These are phyloP conservation scores for Speoplatyrhinus poulsoni DNA, from an alignment of 2,113 vertebrate genomes.

Conservation along the genomic window DNA sequence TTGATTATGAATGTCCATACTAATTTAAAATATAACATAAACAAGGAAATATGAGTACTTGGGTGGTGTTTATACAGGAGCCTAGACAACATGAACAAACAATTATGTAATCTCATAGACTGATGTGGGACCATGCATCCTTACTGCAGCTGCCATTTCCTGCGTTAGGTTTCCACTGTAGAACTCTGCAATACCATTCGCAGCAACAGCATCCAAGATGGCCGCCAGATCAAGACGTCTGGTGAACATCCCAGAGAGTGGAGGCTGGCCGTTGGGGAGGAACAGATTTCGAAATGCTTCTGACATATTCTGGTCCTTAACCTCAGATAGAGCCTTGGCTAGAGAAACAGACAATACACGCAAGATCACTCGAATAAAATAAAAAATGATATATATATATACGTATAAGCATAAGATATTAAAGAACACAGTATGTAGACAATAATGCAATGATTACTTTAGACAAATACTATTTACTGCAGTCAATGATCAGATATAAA, in stretches of 20 bases:
- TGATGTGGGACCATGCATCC: constrained; percentile 22
- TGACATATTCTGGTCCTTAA: constrained; percentile 81
- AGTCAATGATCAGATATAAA: constrained; percentile 1
- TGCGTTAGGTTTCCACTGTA: constrained; percentile 88
- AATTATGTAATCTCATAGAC: too few species aligned
- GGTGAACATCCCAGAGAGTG: constrained; percentile 80
- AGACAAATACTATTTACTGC: not conserved
- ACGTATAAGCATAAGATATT: not conserved
- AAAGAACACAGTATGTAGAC: not conserved
- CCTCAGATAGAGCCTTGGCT: constrained; percentile 85
- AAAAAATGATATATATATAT: not conserved
- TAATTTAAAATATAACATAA: too few species aligned
- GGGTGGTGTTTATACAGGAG: too few species aligned
- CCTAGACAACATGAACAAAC: too few species aligned
- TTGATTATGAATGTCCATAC: not conserved
- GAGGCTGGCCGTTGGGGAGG: constrained; percentile 77
- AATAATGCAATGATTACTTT: not conserved
- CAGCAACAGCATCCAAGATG: constrained; percentile 82
- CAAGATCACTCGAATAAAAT: not conserved
- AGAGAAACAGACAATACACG: constrained; percentile 6
- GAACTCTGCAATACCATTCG: constrained; percentile 83
- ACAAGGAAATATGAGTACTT: too few species aligned
- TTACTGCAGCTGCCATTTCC: constrained; percentile 89
- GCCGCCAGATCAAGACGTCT: constrained; percentile 84
- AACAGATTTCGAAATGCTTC: constrained; percentile 85